Base-by-base conservation (phyloP, 2,888 invertebrate species). In the Tetragonula carbonaria region DNA sequence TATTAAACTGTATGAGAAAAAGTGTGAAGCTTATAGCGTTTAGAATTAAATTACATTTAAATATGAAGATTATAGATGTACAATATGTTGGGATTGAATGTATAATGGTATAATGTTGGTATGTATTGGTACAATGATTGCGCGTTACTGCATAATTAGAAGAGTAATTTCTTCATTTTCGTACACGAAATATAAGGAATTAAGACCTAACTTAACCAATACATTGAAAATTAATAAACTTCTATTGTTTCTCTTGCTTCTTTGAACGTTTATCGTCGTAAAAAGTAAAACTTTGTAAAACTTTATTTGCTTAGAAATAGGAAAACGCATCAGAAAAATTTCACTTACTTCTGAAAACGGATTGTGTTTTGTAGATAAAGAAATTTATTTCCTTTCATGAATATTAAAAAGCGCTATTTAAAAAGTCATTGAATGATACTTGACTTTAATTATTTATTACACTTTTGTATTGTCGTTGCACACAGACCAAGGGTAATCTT, bases 1-100 rank as follows among this genome's bases (percentile, higher is more conserved):
- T 75, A 75, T 57, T 75, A 23, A 67, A 67, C 13, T 18, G 16
- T 62, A 62, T 28, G 62, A 53, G 53, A 33, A 55, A 57, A 23
- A 14, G 57, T 33, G 57, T n/a, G 67, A 75, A 18, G 75, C 67
- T 67, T 50, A 57, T 57, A 75, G 65, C 11, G 38, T 33, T 38
- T 59, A 67, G 57, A 67, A 57, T 57, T 67, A n/a, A 67, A 57
- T 38, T 33, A 18, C 33, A 18, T 50, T 63, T 63, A 59, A 62
- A 63, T 50, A 50, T 59, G 28, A 68, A 51, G 33, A 18, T 51
- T 51, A 70, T 51, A 28, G n/a, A 38, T n/a, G 51, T 33, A 33
- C 28, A n/a, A 70, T 53, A 38, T 23, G 53, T 66, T n/a, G 33
- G 38, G n/a, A 51, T 53, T 33, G 28, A 63, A 51, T 6, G 21